Evolutionary conservation across 1,140 invertebrate species (phyloP).

Genomic region (Sarcophaga peregrina): DNA sequence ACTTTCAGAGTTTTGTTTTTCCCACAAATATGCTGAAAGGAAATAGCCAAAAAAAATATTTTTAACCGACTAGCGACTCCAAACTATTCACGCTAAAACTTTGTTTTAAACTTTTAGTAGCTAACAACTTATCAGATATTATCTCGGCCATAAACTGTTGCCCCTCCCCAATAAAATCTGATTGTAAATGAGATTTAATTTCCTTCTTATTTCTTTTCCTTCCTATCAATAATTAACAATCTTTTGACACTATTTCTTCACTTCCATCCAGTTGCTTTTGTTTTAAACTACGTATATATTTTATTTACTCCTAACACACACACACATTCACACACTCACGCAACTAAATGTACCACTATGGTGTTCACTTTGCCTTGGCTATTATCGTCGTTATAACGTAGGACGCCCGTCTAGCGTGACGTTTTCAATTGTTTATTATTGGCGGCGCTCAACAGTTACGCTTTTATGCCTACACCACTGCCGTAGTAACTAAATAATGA

Average conservation of each 20-base stretch:
- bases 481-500: background rate
- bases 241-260: background rate
- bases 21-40: too few relatives aligned
- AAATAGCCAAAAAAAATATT: too few relatives aligned
- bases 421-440: conserved; percentile 54
- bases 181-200: background rate
- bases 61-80: too few relatives aligned
- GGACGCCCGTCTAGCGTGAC: conserved; percentile 64
- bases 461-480: background rate
- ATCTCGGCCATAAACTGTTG: too few relatives aligned
- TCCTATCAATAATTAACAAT: background rate
- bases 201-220: background rate
- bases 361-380: background rate
- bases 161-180: background rate
- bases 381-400: conserved; percentile 51
- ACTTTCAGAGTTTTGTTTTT: too few relatives aligned
- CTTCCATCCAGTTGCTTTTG: background rate
- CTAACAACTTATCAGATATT: too few relatives aligned
- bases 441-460: conserved; percentile 31
- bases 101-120: too few relatives aligned
- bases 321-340: background rate
- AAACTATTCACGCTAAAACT: too few relatives aligned
- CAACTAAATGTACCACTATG: background rate
- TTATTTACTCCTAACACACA: background rate
- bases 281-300: background rate